Evolutionary conservation across 2,888 invertebrate species (phyloP).

Genomic region (Esperia sulphurella): DNA sequence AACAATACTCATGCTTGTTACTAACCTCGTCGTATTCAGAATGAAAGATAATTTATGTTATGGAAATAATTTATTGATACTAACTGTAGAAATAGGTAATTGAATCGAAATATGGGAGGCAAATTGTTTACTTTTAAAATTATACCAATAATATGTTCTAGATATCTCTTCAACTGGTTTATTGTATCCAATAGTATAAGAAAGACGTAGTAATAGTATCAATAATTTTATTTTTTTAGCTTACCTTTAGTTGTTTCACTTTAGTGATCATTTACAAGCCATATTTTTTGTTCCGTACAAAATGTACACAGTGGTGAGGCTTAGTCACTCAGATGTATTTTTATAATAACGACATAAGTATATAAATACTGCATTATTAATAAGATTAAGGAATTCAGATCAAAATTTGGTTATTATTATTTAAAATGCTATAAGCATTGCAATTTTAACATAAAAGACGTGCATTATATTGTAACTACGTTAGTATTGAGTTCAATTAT

Average conservation of each 20-base stretch:
- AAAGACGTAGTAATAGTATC: constrained; percentile 7
- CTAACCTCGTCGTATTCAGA: not conserved
- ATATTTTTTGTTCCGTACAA: constrained; percentile 61
- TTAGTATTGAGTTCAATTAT: constrained; percentile 26
- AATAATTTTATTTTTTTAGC: constrained; percentile 9
- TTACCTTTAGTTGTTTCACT: constrained; percentile 32
- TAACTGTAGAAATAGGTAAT: constrained; percentile 11
- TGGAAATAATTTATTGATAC: constrained; percentile 15
- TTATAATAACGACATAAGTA: constrained; percentile 24
- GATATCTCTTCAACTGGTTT: constrained; percentile 11
- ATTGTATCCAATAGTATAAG: constrained; percentile 9
- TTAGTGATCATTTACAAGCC: constrained; percentile 53
- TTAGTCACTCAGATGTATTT: constrained; percentile 45
- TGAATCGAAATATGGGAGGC: not conserved
- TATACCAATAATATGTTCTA: constrained; percentile 10
- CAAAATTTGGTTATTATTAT: constrained; percentile 18
- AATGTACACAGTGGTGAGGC: constrained; percentile 50
- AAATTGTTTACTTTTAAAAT: not conserved
- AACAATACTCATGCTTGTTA: constrained; percentile 1
- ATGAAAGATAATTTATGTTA: not conserved
- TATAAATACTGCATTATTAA: constrained; percentile 8
- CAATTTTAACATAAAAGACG: constrained; percentile 31
- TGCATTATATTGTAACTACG: constrained; percentile 22
- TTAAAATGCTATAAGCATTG: constrained; percentile 14
- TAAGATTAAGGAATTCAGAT: constrained; percentile 13